Conservation (phyloP, 2,113 vertebrate genomes). For the Dromaius novaehollandiae region DNA sequence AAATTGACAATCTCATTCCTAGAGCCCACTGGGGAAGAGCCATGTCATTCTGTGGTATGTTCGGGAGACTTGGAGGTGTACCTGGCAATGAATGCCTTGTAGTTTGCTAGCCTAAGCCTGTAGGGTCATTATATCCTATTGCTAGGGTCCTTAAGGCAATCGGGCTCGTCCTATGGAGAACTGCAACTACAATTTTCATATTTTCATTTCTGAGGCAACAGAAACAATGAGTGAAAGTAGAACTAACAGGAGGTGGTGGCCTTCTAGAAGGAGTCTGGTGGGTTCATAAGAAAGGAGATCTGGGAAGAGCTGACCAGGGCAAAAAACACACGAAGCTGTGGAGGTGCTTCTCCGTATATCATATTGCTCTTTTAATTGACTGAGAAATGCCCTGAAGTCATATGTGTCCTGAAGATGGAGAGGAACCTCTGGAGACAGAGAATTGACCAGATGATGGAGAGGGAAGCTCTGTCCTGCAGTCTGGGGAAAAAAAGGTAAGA, state of each 20-base stretch:
- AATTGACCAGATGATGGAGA: background rate
- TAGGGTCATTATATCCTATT: background rate
- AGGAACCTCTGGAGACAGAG: background rate
- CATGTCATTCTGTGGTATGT: rapidly evolving
- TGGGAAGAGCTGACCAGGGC: background rate
- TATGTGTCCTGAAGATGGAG: background rate
- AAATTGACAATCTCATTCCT: background rate
- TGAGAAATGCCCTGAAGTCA: background rate
- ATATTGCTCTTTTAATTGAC: background rate
- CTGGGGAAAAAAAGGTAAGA: background rate
- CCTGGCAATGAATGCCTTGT: background rate
- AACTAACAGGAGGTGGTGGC: background rate
- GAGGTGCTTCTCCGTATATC: background rate
- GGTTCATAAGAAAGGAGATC: background rate
- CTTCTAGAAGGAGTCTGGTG: background rate
- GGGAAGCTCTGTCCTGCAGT: background rate
- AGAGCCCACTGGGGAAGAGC: background rate
- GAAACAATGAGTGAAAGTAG: background rate
- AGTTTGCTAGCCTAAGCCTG: background rate
- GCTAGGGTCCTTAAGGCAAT: background rate
- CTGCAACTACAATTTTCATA: background rate
- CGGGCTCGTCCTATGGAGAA: background rate
- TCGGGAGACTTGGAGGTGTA: rapidly evolving
- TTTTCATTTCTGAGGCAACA: background rate
- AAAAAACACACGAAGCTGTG: background rate